Conservation (phyloP, 1,140 invertebrate genomes). For the Steinernema khuongi region DNA sequence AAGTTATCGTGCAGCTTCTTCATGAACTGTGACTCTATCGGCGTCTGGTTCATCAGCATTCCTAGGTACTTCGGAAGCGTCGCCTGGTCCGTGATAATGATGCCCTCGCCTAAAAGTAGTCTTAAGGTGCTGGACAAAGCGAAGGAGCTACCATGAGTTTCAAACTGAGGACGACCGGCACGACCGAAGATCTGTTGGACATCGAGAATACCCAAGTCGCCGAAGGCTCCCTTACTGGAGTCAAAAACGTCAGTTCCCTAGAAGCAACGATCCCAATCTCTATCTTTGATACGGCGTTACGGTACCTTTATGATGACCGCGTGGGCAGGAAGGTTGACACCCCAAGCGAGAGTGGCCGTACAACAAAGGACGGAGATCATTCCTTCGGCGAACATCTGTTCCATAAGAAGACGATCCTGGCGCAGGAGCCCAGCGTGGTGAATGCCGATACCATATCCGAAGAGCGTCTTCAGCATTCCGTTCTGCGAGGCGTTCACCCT, state of each 20-base stretch:
- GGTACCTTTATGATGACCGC: conserved; percentile 86
- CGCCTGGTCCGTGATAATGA: conserved; percentile 87
- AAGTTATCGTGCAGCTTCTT: conserved; percentile 86
- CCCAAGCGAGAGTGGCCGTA: conserved; percentile 97
- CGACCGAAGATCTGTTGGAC: conserved; percentile 98
- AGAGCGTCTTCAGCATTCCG: conserved; percentile 65
- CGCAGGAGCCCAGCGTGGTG: conserved; percentile 90
- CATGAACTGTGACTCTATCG: conserved; percentile 95
- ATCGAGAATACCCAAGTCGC: conserved; percentile 91
- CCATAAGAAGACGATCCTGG: conserved; percentile 67
- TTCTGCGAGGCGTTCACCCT: conserved; percentile 62
- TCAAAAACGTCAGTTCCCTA: conserved; percentile 96
- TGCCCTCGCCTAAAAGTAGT: conserved; percentile 72
- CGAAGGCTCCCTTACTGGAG: conserved; percentile 83
- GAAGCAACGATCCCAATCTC: conserved; percentile 26
- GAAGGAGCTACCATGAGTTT: conserved; percentile 62
- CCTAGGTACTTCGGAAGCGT: conserved; percentile 89
- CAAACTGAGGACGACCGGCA: conserved; percentile 79
- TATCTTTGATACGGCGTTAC: background rate
- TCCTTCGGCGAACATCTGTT: conserved; percentile 81
- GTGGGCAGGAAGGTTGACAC: conserved; percentile 95
- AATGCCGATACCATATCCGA: conserved; percentile 79
- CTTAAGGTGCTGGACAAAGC: background rate
- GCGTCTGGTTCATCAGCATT: conserved; percentile 87
- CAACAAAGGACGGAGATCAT: conserved; percentile 78